These are phyloP conservation scores for Drosophila rufa DNA, from an alignment of 1,140 invertebrate species.

Conservation along the genomic window DNA sequence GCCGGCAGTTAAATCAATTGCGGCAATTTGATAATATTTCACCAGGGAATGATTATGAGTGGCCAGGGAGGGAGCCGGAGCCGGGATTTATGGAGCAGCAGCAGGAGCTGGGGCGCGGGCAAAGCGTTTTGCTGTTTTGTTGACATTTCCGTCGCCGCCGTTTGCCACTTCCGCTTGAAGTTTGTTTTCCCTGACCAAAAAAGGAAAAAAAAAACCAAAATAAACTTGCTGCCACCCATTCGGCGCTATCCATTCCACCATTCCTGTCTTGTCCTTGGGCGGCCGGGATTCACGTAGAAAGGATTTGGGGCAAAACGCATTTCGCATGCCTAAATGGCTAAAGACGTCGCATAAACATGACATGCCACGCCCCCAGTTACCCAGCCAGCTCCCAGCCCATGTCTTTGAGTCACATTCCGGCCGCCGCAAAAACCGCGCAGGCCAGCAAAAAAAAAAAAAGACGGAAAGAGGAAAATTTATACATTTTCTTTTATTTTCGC, in stretches of 20 bases:
- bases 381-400: conserved; percentile 18
- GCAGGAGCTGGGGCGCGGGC: background rate
- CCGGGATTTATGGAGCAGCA: conserved; percentile 35
- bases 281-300: conserved; percentile 70
- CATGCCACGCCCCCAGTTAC: conserved; percentile 63
- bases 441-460: conserved; percentile 37
- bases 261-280: conserved; percentile 60
- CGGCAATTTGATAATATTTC: conserved; percentile 82
- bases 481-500: conserved; percentile 58
- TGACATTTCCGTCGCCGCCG: conserved; percentile 76
- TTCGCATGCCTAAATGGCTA: conserved; percentile 82
- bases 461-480: conserved; percentile 48
- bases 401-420: conserved; percentile 72
- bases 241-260: background rate
- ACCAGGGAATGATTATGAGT: conserved; percentile 79
- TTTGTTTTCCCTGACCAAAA: conserved; percentile 58
- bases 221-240: conserved; percentile 25
- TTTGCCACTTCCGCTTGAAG: conserved; percentile 67
- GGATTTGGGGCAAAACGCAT: conserved; percentile 77
- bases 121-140: conserved; percentile 69
- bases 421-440: conserved; percentile 44
- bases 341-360: conserved; percentile 81
- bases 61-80: conserved; percentile 20
- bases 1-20: conserved; percentile 79
- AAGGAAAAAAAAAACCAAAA: background rate